A percentile compares a stretch with the other conserved stretches of the same genome.
phyloP scores from a whole-genome alignment of 2,113 vertebrate species.

The Thunnus thynnus region DNA sequence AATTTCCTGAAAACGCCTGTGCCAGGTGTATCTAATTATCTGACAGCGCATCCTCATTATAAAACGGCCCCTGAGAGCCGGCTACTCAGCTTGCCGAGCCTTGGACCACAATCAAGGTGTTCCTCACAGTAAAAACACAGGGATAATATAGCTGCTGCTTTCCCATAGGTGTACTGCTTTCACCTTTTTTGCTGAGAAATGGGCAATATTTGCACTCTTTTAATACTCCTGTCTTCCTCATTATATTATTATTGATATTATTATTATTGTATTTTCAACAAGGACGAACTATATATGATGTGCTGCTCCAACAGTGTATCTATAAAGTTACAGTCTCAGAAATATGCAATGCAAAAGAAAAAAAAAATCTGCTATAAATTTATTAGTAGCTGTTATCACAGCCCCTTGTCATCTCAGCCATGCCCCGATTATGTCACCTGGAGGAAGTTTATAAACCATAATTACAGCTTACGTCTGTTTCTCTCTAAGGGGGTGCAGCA shows the following conservation, averaged over 20 bases:
- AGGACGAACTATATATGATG: not conserved
- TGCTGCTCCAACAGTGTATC: not conserved
- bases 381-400: constrained; percentile 67
- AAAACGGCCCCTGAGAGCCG: constrained; percentile 71
- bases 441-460: constrained; percentile 80
- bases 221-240: not conserved
- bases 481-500: constrained; percentile 60
- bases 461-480: constrained; percentile 73
- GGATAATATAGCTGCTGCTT: constrained; percentile 29
- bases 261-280: not conserved
- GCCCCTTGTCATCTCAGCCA: constrained; percentile 59
- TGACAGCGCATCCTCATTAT: constrained; percentile 81
- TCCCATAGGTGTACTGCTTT: constrained; percentile 4
- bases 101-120: constrained; percentile 72
- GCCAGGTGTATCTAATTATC: constrained; percentile 87
- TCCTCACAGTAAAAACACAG: constrained; percentile 40
- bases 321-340: not conserved
- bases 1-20: constrained; percentile 75
- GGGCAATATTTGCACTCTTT: constrained; percentile 3
- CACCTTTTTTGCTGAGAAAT: constrained; percentile 1
- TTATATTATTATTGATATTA: not conserved
- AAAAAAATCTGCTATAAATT: constrained; percentile 22
- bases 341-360: not conserved
- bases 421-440: constrained; percentile 83
- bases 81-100: constrained; percentile 53